Evolutionary conservation across 2,113 vertebrate species (phyloP).

Genomic region (Atractosteus spatula): DNA sequence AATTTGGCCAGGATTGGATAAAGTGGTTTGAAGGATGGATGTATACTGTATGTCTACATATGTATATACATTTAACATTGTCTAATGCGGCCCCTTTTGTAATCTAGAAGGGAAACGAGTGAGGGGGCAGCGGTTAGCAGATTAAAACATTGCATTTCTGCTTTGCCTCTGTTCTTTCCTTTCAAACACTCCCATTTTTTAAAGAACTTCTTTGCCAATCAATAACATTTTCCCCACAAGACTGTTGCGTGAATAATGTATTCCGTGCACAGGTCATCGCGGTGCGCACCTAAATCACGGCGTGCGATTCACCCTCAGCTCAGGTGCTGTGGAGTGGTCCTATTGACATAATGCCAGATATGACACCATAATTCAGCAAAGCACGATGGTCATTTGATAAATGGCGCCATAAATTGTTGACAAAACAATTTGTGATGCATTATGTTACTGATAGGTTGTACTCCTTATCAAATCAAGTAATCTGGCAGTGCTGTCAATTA

Average conservation of each 20-base stretch:
- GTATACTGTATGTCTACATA: no score
- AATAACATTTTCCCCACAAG: neutral
- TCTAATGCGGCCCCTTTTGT: no score
- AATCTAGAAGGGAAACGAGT: no score
- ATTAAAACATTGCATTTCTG: no score
- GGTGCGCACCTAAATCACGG: constrained; percentile 64
- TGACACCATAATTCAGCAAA: constrained; percentile 75
- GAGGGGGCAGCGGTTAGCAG: no score
- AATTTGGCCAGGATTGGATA: no score
- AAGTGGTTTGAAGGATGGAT: no score
- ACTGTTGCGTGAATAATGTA: constrained; percentile 60
- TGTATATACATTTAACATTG: no score
- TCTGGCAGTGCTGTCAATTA: constrained; percentile 68
- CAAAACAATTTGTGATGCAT: constrained; percentile 81
- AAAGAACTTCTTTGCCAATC: constrained; percentile 26
- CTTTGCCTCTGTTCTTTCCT: neutral
- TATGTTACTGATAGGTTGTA: constrained; percentile 73
- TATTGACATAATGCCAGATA: constrained; percentile 77
- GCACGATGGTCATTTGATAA: constrained; percentile 75
- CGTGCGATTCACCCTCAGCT: constrained; percentile 60
- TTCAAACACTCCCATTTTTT: constrained; percentile 45
- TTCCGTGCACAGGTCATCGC: constrained; percentile 54
- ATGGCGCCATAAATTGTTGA: constrained; percentile 78
- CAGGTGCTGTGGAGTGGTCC: constrained; percentile 45
- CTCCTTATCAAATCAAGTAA: constrained; percentile 78